Percentiles rank a stretch among this genome's conserved stretches.
phyloP scores from a whole-genome alignment of 2,888 invertebrate genomes.

The Malachius bipustulatus region DNA sequence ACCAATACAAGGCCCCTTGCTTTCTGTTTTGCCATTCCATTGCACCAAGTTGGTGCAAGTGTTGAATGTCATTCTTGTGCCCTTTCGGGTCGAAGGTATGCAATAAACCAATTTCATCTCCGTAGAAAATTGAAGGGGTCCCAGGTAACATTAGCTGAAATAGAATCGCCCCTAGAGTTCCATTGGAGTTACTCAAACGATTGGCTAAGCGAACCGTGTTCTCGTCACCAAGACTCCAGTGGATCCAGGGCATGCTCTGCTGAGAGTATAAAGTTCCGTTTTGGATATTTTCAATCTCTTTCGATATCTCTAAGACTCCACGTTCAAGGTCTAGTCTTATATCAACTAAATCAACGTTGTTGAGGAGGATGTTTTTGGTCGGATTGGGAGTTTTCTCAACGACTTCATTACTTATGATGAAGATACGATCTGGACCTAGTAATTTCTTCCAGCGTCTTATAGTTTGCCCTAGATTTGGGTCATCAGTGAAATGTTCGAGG shows the following conservation, averaged over 20 bases:
- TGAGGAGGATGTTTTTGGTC: conserved; percentile 48
- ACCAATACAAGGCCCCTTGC: conserved; percentile 49
- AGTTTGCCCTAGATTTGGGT: conserved; percentile 45
- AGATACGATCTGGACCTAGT: conserved; percentile 47
- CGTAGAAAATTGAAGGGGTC: conserved; percentile 79
- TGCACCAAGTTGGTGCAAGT: conserved; percentile 55
- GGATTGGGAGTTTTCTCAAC: conserved; percentile 32
- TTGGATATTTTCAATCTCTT: conserved; percentile 46
- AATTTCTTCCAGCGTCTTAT: conserved; percentile 58
- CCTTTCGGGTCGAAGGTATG: conserved; percentile 45
- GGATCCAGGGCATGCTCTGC: conserved; percentile 58
- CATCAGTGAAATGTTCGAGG: conserved; percentile 52
- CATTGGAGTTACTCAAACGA: conserved; percentile 41
- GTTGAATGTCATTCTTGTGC: conserved; percentile 46
- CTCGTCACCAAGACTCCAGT: conserved; percentile 64
- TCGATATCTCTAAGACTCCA: conserved; percentile 46
- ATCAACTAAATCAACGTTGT: conserved; percentile 60
- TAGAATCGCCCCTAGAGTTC: conserved; percentile 55
- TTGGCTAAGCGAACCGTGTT: conserved; percentile 49
- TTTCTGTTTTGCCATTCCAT: conserved; percentile 51
- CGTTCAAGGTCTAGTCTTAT: conserved; percentile 48
- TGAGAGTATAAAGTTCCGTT: conserved; percentile 49
- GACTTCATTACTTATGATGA: conserved; percentile 53
- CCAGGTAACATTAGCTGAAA: conserved; percentile 77
- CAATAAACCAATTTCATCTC: conserved; percentile 73